These are phyloP conservation scores for Ichneumon xanthorius DNA, from an alignment of 2,888 invertebrate genomes.

Conservation along the genomic window DNA sequence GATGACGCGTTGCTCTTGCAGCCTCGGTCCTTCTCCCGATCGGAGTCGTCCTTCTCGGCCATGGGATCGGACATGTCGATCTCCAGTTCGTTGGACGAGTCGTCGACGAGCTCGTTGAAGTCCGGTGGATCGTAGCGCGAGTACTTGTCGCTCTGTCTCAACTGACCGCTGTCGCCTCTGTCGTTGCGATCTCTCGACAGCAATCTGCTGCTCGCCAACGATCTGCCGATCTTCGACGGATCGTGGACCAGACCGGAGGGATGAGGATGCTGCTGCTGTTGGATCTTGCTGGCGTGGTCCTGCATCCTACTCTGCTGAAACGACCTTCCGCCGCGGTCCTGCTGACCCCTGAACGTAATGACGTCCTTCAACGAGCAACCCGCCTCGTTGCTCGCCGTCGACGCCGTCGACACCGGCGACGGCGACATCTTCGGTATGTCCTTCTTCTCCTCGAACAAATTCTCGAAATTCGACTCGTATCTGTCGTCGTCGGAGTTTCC, in stretches of 20 bases:
- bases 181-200: constrained; percentile 76
- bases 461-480: constrained; percentile 92
- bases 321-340: constrained; percentile 76
- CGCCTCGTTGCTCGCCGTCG: constrained; percentile 86
- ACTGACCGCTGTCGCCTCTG: constrained; percentile 64
- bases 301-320: constrained; percentile 72
- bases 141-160: constrained; percentile 84
- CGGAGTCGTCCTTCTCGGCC: constrained; percentile 88
- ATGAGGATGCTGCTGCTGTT: constrained; percentile 80
- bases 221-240: constrained; percentile 70
- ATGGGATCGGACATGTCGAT: constrained; percentile 92
- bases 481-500: constrained; percentile 88
- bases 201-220: constrained; percentile 70
- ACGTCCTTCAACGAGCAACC: constrained; percentile 89
- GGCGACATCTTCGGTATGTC: constrained; percentile 88
- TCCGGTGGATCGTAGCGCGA: constrained; percentile 90
- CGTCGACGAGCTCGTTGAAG: constrained; percentile 91
- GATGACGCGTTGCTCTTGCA: constrained; percentile 75
- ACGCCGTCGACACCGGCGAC: constrained; percentile 88
- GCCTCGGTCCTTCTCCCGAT: constrained; percentile 86
- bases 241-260: constrained; percentile 82
- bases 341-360: constrained; percentile 86
- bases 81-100: constrained; percentile 92
- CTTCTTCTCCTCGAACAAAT: constrained; percentile 93
- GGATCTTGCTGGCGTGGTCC: constrained; percentile 78